These are phyloP conservation scores for Drosophila kurseongensis DNA, from an alignment of 1,140 invertebrate genomes.

Conservation along the genomic window DNA sequence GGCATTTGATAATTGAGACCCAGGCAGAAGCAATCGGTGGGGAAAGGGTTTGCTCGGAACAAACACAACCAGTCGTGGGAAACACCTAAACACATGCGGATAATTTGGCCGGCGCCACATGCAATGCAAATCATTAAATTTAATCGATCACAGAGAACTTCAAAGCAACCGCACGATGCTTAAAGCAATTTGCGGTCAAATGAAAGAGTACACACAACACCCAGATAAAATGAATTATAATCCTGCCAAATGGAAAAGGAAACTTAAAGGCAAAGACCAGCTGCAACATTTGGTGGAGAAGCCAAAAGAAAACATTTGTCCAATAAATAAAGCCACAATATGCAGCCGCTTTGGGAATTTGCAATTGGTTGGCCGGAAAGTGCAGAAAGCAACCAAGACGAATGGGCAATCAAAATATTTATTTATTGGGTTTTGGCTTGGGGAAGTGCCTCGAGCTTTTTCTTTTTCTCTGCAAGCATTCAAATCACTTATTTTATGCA, in stretches of 20 bases:
- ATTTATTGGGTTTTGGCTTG: conserved; percentile 12
- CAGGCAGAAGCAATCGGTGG: conserved; percentile 15
- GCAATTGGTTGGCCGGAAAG: conserved; percentile 33
- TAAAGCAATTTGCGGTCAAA: conserved; percentile 32
- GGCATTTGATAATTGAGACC: conserved; percentile 50
- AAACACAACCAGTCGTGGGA: conserved; percentile 31
- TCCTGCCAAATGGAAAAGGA: conserved; percentile 3
- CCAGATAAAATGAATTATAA: conserved; percentile 22
- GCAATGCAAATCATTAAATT: conserved; percentile 26
- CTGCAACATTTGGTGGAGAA: conserved; percentile 25
- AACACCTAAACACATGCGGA: conserved; percentile 8
- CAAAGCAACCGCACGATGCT: conserved; percentile 30
- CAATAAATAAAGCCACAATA: conserved; percentile 54
- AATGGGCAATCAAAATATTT: conserved; percentile 37
- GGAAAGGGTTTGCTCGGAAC: conserved; percentile 1
- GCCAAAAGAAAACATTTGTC: conserved; percentile 45
- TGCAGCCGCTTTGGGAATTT: conserved; percentile 23
- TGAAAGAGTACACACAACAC: conserved; percentile 11
- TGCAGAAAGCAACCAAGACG: conserved; percentile 15
- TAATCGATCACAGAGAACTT: conserved; percentile 22
- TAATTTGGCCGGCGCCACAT: conserved; percentile 3
- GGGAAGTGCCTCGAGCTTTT: conserved; percentile 8
- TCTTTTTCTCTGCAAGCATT: conserved; percentile 6
- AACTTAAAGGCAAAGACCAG: conserved; percentile 15
- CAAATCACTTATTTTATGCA: neutral